These are phyloP conservation scores for Peromyscus eremicus DNA, from an alignment of 2,797 vertebrate genomes.

Conservation along the genomic window DNA sequence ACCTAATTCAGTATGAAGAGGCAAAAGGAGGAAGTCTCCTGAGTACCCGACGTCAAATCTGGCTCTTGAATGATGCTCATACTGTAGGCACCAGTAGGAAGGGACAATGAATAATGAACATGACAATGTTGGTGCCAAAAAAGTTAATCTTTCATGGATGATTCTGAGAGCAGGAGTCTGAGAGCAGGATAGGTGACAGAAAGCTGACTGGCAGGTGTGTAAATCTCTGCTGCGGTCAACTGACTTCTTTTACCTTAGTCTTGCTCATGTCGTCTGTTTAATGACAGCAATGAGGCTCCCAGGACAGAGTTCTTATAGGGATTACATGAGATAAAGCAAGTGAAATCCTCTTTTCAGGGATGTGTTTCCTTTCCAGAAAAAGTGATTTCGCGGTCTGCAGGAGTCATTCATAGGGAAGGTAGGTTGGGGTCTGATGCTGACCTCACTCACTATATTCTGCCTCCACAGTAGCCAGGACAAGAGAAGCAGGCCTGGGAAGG, in stretches of 20 bases:
- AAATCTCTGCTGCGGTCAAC: slow-evolving; percentile 11
- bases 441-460: neutral
- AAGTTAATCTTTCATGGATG: neutral
- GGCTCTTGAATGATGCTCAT: neutral
- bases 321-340: slow-evolving; percentile 41
- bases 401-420: neutral
- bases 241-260: slow-evolving; percentile 26
- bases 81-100: neutral
- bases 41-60: neutral
- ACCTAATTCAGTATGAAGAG: neutral
- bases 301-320: neutral
- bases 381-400: neutral
- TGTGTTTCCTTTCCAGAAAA: slow-evolving; percentile 15
- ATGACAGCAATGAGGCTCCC: slow-evolving; percentile 4
- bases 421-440: neutral
- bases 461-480: neutral
- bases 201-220: neutral
- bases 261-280: slow-evolving; percentile 38
- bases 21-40: neutral
- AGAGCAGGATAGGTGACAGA: neutral
- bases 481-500: too few species aligned
- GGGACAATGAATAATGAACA: neutral
- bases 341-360: slow-evolving; percentile 23
- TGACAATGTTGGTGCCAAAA: neutral
- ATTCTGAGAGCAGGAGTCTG: neutral